A percentile compares a stretch with the other conserved stretches of the same genome.
These are phyloP conservation scores for Tetrao urogallus DNA, from an alignment of 2,113 vertebrate species.

Conservation along the genomic window DNA sequence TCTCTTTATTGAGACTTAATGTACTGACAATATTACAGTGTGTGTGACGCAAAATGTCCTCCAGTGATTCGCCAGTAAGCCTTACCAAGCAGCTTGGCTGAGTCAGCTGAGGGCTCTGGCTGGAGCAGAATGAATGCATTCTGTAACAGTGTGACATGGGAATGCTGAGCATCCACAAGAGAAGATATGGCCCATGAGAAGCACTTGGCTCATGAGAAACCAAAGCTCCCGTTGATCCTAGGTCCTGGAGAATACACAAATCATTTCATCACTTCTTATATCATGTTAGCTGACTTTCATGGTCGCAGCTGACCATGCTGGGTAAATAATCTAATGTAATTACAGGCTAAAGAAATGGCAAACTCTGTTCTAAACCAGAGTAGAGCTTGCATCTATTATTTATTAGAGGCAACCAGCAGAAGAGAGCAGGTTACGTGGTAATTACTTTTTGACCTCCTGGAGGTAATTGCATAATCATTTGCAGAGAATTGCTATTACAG, in stretches of 20 bases:
- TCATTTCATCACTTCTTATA: conserved; percentile 4
- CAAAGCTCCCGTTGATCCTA: not conserved
- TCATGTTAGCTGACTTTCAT: conserved; percentile 22
- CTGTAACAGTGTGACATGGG: fast-evolving
- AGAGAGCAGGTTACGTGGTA: conserved; percentile 73
- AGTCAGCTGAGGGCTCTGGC: not conserved
- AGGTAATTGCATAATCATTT: conserved; percentile 78
- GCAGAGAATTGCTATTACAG: conserved; percentile 67
- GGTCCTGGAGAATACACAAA: conserved; percentile 12
- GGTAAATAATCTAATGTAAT: conserved; percentile 65
- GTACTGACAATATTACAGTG: not conserved
- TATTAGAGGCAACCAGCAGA: conserved; percentile 69
- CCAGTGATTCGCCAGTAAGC: not conserved
- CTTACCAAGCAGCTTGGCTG: not conserved
- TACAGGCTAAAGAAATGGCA: conserved; percentile 59
- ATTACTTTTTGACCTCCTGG: conserved; percentile 77
- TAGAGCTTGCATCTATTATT: conserved; percentile 64
- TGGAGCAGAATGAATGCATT: not conserved
- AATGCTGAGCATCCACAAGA: not conserved
- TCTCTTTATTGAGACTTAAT: not conserved
- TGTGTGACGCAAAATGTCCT: not conserved
- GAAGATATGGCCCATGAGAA: not conserved
- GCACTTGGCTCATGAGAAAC: not conserved
- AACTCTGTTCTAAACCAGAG: conserved; percentile 37
- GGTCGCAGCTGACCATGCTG: conserved; percentile 64